Evolutionary conservation across 2,113 vertebrate species (phyloP).

Genomic region (Xenopus laevis): DNA sequence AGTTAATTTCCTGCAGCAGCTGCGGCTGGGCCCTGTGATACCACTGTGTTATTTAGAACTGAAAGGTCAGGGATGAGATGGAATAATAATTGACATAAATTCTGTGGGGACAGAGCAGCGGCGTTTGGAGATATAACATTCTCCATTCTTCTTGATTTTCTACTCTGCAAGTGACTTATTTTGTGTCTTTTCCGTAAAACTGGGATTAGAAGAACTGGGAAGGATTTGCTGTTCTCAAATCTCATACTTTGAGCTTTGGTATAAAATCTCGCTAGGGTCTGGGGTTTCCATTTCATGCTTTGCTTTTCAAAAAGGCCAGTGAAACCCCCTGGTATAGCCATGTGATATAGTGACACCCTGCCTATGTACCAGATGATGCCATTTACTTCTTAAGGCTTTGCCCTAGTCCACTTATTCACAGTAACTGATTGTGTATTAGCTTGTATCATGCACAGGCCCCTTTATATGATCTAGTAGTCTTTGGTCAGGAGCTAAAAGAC

Average conservation of each 20-base stretch:
- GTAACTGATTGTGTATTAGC: too few relatives aligned
- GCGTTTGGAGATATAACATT: constrained; percentile 35
- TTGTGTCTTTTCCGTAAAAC: not conserved
- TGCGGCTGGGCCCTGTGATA: constrained; percentile 59
- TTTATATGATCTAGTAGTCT: too few relatives aligned
- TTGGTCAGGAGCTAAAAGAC: too few relatives aligned
- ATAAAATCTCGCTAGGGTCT: not conserved
- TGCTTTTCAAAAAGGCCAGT: too few relatives aligned
- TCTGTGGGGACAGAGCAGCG: constrained; percentile 55
- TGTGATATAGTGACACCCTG: too few relatives aligned
- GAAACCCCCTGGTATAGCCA: too few relatives aligned
- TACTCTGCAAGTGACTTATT: not conserved
- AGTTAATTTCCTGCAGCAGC: constrained; percentile 60
- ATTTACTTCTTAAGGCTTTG: too few relatives aligned
- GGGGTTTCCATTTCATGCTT: not conserved
- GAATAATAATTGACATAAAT: constrained; percentile 76
- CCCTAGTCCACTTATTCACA: too few relatives aligned
- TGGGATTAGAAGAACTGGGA: not conserved
- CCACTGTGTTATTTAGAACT: constrained; percentile 64
- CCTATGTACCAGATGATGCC: too few relatives aligned
- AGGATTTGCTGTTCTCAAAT: not conserved
- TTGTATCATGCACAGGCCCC: too few relatives aligned
- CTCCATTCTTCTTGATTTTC: constrained; percentile 12
- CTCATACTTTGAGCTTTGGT: not conserved
- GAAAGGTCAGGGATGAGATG: constrained; percentile 69